phyloP scores from a whole-genome alignment of 2,797 vertebrate species.

The Macropodus opercularis region DNA sequence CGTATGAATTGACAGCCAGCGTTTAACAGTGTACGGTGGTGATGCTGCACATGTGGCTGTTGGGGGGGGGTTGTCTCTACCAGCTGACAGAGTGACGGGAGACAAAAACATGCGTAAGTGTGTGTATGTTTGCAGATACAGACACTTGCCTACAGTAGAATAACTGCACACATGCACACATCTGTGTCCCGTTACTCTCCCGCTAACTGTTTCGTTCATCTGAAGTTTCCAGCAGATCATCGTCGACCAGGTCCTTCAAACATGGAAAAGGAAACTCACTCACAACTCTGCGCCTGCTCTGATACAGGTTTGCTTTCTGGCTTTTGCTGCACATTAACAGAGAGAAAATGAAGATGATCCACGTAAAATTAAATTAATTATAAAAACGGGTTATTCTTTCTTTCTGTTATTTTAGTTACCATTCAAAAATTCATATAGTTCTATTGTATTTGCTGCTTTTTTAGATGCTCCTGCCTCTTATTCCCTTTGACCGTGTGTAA shows the following conservation, averaged over 20 bases:
- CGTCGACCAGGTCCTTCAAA: conserved; percentile 25
- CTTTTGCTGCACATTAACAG: too few species aligned
- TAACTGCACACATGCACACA: conserved; percentile 23
- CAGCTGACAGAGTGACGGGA: conserved; percentile 5
- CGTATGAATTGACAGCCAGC: conserved; percentile 36
- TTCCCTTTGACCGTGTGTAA: too few species aligned
- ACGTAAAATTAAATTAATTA: too few species aligned
- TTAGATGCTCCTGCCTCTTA: too few species aligned
- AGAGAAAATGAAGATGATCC: too few species aligned
- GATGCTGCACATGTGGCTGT: conserved; percentile 5
- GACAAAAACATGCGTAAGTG: conserved; percentile 16
- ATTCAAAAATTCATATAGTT: too few species aligned
- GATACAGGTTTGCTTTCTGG: too few species aligned
- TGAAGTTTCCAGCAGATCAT: conserved; percentile 23
- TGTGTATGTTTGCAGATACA: conserved; percentile 26
- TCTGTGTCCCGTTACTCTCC: conserved; percentile 45
- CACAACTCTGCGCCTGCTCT: neutral
- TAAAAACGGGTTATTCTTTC: too few species aligned
- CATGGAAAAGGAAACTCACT: too few species aligned
- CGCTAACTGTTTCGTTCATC: conserved; percentile 29
- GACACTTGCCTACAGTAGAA: neutral
- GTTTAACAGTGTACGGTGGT: conserved; percentile 29
- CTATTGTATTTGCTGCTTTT: too few species aligned
- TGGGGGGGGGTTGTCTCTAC: conserved; percentile 18
- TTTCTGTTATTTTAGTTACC: too few species aligned